phyloP scores from a whole-genome alignment of 2,888 invertebrate genomes.

The Melinaea marsaeus region DNA sequence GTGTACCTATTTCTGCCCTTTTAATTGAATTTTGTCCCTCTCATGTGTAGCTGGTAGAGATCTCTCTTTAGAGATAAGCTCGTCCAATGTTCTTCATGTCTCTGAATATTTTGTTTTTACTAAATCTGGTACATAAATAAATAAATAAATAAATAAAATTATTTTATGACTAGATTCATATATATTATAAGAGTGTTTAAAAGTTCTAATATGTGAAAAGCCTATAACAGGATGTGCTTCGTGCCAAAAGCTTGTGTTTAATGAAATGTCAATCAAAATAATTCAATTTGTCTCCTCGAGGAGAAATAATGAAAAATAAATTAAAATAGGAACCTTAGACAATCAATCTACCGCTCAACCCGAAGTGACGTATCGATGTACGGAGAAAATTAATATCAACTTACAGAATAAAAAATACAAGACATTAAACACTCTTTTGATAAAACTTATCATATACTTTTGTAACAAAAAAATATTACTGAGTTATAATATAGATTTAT shows the following conservation, averaged over 20 bases:
- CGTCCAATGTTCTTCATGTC: no score
- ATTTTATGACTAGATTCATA: no score
- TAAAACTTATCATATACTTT: no score
- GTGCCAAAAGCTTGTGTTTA: not conserved
- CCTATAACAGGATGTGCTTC: not conserved
- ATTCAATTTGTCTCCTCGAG: not conserved
- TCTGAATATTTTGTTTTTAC: no score
- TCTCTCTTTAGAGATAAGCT: no score
- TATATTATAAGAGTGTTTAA: not conserved
- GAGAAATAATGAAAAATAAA: not conserved
- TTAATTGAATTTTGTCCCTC: no score
- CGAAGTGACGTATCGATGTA: slow-evolving; percentile 59
- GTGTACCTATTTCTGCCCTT: no score
- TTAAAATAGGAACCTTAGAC: slow-evolving; percentile 30
- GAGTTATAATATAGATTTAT: no score
- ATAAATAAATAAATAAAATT: no score
- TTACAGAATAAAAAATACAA: slow-evolving; percentile 2
- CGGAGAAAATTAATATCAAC: slow-evolving; percentile 41
- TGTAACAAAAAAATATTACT: no score
- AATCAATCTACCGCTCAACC: slow-evolving; percentile 70
- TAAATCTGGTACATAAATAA: no score
- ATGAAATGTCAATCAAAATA: slow-evolving; percentile 1
- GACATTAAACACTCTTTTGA: slow-evolving; percentile 1
- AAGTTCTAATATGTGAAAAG: not conserved
- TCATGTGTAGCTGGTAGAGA: no score